Evolutionary conservation across 2,888 invertebrate genomes (phyloP), one percentile per base, ranked within the genome.

Genomic region (Oxytorus armatus): DNA sequence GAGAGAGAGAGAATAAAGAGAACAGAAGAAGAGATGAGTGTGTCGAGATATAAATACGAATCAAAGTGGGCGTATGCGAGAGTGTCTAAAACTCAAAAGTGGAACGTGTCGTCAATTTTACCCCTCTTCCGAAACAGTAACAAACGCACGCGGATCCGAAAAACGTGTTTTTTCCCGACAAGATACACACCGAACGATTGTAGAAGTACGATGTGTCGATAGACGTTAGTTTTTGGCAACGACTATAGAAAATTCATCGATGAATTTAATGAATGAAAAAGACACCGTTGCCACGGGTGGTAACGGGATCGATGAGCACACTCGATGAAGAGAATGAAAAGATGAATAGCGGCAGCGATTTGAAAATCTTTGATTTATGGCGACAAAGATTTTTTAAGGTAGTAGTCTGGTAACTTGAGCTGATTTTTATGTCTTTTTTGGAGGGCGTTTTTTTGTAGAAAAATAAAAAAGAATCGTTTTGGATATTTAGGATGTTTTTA

Each of bases 1-100:
- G 44, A 55, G 53, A 21, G 57, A 55, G 47, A 73, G 77, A 66
- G 55, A 63, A 53, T 80, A 79, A 82, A 66, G 33, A 49, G 42
- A 42, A 53, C 3, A n/a, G 25, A 21, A 44, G 44, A 51, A 65
- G 76, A 85, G 86, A 88, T 85, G 87, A 87, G 86, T 85, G 86
- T 85, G 85, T 83, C 83, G 85, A 49, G 83, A 89, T 90, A 90
- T 89, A 89, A 90, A 90, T 90, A 90, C 86, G 82, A 80, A 81
- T 80, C 83, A 77, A 88, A 88, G 90, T 89, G 88, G 89, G 89
- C 90, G 88, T 82, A 83, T 75, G 75, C 81, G 75, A 77, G 77
- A 79, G 80, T 74, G 72, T 74, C 77, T 77, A 73, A 68, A 70
- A 69, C 74, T 63, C 79, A 79, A 83, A 84, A 82, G 80, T 84